Base-by-base conservation (phyloP, 1,140 invertebrate genomes). In the Anadara kagoshimensis region DNA sequence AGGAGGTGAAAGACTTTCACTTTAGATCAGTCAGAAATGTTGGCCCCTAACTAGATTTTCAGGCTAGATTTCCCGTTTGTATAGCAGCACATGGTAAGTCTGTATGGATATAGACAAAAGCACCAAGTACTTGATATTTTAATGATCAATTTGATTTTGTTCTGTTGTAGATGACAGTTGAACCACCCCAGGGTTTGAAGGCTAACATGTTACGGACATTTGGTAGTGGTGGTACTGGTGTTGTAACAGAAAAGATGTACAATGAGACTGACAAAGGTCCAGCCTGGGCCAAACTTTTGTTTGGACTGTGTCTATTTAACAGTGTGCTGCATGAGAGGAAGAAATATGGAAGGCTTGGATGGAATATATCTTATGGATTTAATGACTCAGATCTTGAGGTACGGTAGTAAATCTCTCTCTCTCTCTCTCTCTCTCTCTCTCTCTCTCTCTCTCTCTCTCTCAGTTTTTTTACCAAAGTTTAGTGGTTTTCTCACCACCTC, bases 111-210 rank as follows among this genome's bases (percentile, higher is more conserved):
- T n/a, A n/a, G n/a, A n/a, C n/a, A n/a, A n/a, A n/a, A n/a, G n/a
- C n/a, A n/a, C n/a, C n/a, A n/a, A n/a, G n/a, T n/a, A n/a, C n/a
- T n/a, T n/a, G n/a, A n/a, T n/a, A n/a, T n/a, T n/a, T n/a, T n/a
- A n/a, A n/a, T n/a, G n/a, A n/a, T n/a, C n/a, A n/a, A n/a, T n/a
- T n/a, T n/a, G n/a, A n/a, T n/a, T n/a, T n/a, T n/a, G n/a, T n/a
- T n/a, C n/a, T n/a, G n/a, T 57, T 73, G 41, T 69, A 98, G 91
- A 98, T 98, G 93, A 97, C 96, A 0, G 97, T 97, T 85, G 97
- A 98, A 88, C 94, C 96, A 0, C 97, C 97, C 0, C 95, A 94
- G 87, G 95, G 96, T 0, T 82, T 97, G 11, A 93, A 93, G 76
- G 80, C 85, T 61, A 87, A 87, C 78, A 83, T 89, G 76, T 67